Conservation (phyloP, 1,140 invertebrate genomes). For the Archivesica marissinica region DNA sequence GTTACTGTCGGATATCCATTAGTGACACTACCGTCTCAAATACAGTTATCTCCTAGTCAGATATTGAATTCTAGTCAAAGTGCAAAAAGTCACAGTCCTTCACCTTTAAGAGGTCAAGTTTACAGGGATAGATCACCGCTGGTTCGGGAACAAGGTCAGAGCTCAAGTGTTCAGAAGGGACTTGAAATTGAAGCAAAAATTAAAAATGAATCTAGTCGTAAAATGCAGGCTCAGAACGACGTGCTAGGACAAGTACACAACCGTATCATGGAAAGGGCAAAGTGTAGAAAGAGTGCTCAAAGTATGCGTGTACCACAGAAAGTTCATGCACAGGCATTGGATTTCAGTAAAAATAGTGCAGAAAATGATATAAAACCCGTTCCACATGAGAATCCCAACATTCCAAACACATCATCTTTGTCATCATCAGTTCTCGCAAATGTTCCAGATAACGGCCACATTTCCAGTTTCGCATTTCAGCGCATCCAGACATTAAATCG, state of each 20-base stretch:
- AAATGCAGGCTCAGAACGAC: constrained; percentile 43
- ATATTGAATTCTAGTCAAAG: background rate
- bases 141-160: background rate
- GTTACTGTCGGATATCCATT: constrained; percentile 15
- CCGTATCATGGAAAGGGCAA: constrained; percentile 54
- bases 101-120: constrained; percentile 30
- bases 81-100: constrained; percentile 32
- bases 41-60: constrained; percentile 35
- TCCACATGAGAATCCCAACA: background rate
- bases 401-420: background rate
- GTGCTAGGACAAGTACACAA: constrained; percentile 49
- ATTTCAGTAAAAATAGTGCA: constrained; percentile 1
- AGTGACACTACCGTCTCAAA: background rate
- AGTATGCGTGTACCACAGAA: constrained; percentile 29
- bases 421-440: background rate
- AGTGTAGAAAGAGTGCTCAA: constrained; percentile 43
- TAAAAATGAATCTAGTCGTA: constrained; percentile 36
- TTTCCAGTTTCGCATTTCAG: constrained; percentile 42
- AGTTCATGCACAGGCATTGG: background rate
- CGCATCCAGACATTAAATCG: constrained; percentile 52
- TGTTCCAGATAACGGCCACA: background rate
- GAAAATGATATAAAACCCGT: background rate
- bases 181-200: constrained; percentile 53
- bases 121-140: constrained; percentile 56
- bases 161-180: constrained; percentile 24